A percentile compares a stretch with the other conserved stretches of the same genome.
These are phyloP conservation scores for Euura lappo DNA, from an alignment of 1,140 invertebrate genomes.

Conservation along the genomic window DNA sequence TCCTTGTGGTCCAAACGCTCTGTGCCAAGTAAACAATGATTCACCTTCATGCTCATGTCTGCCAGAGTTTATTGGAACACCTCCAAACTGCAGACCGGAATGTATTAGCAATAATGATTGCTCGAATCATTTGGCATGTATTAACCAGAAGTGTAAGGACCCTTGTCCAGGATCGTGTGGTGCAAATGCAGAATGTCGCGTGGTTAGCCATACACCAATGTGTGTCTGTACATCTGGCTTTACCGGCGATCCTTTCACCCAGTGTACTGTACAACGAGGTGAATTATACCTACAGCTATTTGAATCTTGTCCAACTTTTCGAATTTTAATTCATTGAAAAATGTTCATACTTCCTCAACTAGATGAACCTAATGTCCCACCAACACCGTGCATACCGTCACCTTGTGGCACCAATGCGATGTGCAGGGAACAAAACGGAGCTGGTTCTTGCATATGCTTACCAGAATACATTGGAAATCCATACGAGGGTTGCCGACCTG, in stretches of 20 bases:
- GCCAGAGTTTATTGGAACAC: conserved; percentile 56
- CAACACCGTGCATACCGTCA: conserved; percentile 68
- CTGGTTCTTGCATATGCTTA: conserved; percentile 70
- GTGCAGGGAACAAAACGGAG: conserved; percentile 70
- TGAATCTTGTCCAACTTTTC: background rate
- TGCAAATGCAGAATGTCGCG: conserved; percentile 62
- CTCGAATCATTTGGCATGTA: conserved; percentile 59
- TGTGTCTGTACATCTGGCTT: conserved; percentile 63
- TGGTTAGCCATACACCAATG: conserved; percentile 65
- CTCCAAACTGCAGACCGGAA: conserved; percentile 59
- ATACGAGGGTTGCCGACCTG: conserved; percentile 72
- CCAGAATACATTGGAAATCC: conserved; percentile 74
- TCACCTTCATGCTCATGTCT: conserved; percentile 62
- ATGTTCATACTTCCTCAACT: background rate
- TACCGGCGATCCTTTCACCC: conserved; percentile 62
- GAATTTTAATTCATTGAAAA: conserved; percentile 22
- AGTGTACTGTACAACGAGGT: conserved; percentile 51
- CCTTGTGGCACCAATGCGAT: conserved; percentile 76
- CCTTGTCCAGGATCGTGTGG: conserved; percentile 66
- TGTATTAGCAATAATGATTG: conserved; percentile 65
- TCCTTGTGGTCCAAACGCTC: conserved; percentile 62
- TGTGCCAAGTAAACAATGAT: conserved; percentile 60
- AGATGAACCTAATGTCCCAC: conserved; percentile 23
- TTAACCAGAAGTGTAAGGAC: conserved; percentile 63
- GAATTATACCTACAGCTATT: conserved; percentile 16